phyloP scores from a whole-genome alignment of 1,140 invertebrate species.

The Trypoxylus dichotomus region DNA sequence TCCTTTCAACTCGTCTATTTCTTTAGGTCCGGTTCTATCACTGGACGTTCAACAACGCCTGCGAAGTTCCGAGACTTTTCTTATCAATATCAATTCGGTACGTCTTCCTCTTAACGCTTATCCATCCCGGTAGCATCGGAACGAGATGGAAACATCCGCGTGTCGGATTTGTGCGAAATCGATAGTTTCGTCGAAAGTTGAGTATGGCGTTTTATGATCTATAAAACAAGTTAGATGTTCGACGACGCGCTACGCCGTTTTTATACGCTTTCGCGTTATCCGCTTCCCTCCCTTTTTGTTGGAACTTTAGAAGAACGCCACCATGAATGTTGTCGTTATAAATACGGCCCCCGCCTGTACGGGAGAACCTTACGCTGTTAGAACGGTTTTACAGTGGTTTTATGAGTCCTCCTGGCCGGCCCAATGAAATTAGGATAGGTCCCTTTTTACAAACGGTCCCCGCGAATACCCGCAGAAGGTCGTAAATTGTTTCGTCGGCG shows the following conservation, averaged over 20 bases:
- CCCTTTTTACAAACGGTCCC: background rate
- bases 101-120: background rate
- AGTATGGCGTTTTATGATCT: background rate
- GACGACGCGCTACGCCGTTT: slow-evolving; percentile 1
- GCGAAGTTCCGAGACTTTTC: background rate
- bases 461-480: background rate
- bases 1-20: background rate
- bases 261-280: background rate
- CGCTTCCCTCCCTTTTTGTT: background rate
- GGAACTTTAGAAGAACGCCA: background rate
- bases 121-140: background rate
- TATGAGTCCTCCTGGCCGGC: background rate
- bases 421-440: background rate
- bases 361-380: background rate
- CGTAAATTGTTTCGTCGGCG: background rate
- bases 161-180: background rate
- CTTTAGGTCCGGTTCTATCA: background rate
- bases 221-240: background rate
- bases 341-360: background rate
- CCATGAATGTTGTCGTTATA: background rate
- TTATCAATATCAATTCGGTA: background rate
- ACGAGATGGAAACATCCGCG: background rate
- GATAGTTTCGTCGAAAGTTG: background rate
- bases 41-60: background rate
- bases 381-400: background rate